Evolutionary conservation across 2,888 invertebrate genomes (phyloP).

Genomic region (Lasioglossum zephyrum): DNA sequence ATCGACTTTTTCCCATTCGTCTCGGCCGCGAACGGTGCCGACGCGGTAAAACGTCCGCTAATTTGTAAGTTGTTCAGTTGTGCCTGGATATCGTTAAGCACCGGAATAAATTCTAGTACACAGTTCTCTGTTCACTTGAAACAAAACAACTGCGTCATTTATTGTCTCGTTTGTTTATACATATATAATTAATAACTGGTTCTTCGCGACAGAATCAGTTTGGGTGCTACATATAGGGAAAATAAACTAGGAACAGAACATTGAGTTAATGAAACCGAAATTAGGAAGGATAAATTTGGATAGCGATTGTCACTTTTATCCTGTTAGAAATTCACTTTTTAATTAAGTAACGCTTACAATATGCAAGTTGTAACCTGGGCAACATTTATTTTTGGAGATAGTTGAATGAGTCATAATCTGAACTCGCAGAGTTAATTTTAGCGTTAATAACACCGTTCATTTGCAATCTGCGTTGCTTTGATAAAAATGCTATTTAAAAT

Average conservation of each 20-base stretch:
- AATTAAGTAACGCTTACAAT: too few species aligned
- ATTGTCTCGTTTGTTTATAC: neutral
- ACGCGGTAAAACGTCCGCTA: neutral
- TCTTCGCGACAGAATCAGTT: neutral
- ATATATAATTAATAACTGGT: too few species aligned
- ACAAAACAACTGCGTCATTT: neutral
- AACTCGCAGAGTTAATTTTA: neutral
- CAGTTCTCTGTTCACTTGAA: neutral
- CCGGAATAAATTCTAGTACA: conserved; percentile 23
- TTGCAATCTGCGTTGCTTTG: neutral
- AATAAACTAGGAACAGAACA: too few species aligned
- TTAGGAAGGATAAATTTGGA: too few species aligned
- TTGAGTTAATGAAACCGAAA: too few species aligned
- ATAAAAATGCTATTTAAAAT: neutral
- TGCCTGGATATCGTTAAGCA: neutral
- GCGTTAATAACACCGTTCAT: neutral
- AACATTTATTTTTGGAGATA: neutral
- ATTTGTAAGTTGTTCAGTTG: conserved; percentile 22
- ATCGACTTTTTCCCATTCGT: conserved; percentile 6
- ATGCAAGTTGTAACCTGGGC: neutral
- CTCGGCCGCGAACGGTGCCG: neutral
- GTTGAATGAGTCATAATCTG: neutral
- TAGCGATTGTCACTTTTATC: too few species aligned
- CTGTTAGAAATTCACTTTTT: too few species aligned
- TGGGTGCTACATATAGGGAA: too few species aligned